phyloP scores from a whole-genome alignment of 1,140 invertebrate species.

The Chlorops oryzae region DNA sequence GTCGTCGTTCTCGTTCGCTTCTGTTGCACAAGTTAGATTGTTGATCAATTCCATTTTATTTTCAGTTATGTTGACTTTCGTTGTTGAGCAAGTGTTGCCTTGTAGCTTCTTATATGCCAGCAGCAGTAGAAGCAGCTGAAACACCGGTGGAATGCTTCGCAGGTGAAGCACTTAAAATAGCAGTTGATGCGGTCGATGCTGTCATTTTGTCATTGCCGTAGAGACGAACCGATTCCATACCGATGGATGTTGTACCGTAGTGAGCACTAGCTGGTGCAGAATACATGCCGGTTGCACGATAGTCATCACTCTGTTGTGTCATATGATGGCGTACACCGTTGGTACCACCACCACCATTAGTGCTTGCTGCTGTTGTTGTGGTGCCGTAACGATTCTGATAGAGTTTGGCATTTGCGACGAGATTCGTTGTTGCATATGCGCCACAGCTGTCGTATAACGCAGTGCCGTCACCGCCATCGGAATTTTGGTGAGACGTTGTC shows the following conservation, averaged over 20 bases:
- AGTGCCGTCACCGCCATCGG: constrained; percentile 9
- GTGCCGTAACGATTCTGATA: constrained; percentile 44
- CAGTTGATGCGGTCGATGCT: constrained; percentile 38
- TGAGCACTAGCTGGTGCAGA: constrained; percentile 43
- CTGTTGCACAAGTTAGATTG: constrained; percentile 22
- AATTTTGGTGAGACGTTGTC: not conserved
- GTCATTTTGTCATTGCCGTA: constrained; percentile 34
- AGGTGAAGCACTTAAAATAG: constrained; percentile 31
- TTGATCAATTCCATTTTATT: constrained; percentile 45
- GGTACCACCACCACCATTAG: constrained; percentile 10
- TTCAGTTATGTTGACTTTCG: constrained; percentile 46
- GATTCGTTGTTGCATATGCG: constrained; percentile 47
- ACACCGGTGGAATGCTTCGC: no score
- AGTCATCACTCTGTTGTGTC: constrained; percentile 23
- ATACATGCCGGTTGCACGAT: constrained; percentile 38
- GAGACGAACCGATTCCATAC: constrained; percentile 17
- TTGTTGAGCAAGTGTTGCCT: not conserved
- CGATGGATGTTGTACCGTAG: constrained; percentile 17
- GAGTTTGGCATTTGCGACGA: constrained; percentile 46
- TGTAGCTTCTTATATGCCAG: not conserved
- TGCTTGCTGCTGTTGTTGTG: constrained; percentile 18
- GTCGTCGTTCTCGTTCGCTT: constrained; percentile 11
- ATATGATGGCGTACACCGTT: constrained; percentile 3
- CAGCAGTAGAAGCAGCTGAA: not conserved
- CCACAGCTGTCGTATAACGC: constrained; percentile 47